These are phyloP conservation scores for Ganaspis sp. DNA, from an alignment of 1,140 invertebrate genomes.

Conservation along the genomic window DNA sequence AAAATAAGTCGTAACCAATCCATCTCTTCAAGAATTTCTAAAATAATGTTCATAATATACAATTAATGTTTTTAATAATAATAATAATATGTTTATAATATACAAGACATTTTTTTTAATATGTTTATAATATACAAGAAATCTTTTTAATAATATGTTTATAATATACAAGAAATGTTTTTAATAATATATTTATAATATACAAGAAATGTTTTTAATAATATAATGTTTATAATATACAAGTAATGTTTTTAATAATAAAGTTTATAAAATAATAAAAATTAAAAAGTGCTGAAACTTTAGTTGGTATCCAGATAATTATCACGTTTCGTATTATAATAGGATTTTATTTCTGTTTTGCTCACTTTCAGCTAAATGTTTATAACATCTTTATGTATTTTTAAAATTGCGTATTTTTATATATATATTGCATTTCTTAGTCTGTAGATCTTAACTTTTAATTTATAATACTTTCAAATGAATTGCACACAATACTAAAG, in stretches of 20 bases:
- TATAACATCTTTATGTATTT: neutral
- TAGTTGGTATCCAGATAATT: neutral
- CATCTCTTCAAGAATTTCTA: no score
- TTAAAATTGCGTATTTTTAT: neutral
- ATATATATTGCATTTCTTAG: neutral
- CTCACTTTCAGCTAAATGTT: neutral
- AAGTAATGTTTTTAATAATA: neutral
- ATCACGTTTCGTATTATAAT: neutral
- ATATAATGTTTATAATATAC: no score
- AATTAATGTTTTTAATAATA: no score
- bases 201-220: no score
- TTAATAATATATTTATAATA: no score
- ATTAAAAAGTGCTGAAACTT: neutral
- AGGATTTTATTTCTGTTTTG: neutral
- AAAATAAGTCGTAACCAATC: no score
- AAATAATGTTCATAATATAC: no score
- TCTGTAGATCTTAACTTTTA: neutral
- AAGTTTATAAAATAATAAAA: neutral
- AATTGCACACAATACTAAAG: neutral
- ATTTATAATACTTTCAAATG: slow-evolving; percentile 17
- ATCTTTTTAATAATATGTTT: no score
- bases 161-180: no score
- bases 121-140: no score
- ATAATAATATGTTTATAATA: no score
- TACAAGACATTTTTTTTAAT: no score